Base-by-base conservation (phyloP, 1,140 invertebrate genomes). In the Helicoverpa zea region DNA sequence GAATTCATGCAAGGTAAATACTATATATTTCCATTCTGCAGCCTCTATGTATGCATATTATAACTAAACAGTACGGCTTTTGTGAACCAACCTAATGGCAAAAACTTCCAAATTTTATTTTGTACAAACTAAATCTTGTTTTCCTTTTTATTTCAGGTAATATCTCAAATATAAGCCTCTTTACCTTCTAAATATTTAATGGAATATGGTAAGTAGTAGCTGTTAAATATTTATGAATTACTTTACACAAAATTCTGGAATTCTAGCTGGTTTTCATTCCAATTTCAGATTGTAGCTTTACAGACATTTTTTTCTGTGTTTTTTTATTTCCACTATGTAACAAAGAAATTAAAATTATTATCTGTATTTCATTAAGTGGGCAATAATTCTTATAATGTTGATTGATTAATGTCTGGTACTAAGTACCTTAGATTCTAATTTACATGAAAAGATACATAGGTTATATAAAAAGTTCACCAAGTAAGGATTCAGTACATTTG, bases 101-200 rank as follows among this genome's bases (percentile, higher is more conserved):
- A 14, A 13, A 13, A 2, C 51, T 9, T 7, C 9, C 35, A 3
- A 14, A n/a, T 54, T 14, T n/a, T 54, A n/a, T 16, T 7, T n/a
- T 16, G 52, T 54, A n/a, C 13, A n/a, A 7, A 54, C 52, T 58
- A 58, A 58, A 18, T 58, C 56, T 23, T 9, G 56, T 58, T 58
- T 43, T 58, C 56, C 56, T 58, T 63, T 29, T 61, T 63, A 14
- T 43, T 64, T 35, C 61, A 43, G 61, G 61, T 64, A 64, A 64
- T 43, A 64, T 64, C 43, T 30, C 35, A 10, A 64, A 43, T n/a
- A 43, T 16, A 64, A 43, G 13, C 29, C n/a, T 64, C 9, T 59
- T n/a, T 14, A 59, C 18, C 13, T 64, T 14, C 13, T 14, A 35
- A 63, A 63, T 4, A 64, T 43, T 43, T 12, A 43, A 43, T 43